A percentile compares a stretch with the other conserved stretches of the same genome.
Evolutionary conservation across 64 coral and sea anemone genomes (phyloP).

Genomic region (Actinia tenebrosa): DNA sequence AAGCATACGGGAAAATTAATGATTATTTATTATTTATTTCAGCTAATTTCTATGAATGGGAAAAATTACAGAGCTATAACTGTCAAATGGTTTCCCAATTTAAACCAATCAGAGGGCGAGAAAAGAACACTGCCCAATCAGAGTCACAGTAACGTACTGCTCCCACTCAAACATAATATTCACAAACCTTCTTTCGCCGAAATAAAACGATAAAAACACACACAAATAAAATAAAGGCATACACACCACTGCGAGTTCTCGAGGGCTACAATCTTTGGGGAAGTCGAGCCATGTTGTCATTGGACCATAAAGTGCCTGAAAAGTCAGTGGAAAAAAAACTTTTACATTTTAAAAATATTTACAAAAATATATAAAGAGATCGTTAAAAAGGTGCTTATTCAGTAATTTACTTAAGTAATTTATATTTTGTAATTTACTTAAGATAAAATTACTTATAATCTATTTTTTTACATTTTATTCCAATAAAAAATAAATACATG

Average conservation of each 20-base stretch:
- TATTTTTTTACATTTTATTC: too few relatives aligned
- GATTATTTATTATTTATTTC: neutral
- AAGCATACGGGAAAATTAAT: too few relatives aligned
- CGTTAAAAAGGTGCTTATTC: too few relatives aligned
- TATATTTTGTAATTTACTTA: too few relatives aligned
- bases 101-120: neutral
- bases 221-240: neutral
- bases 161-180: neutral
- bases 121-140: neutral
- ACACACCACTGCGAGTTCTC: conserved; percentile 94
- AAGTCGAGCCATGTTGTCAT: conserved; percentile 98
- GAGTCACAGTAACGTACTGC: neutral
- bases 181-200: neutral
- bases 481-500: too few relatives aligned
- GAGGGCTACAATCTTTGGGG: conserved; percentile 82
- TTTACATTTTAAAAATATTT: too few relatives aligned
- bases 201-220: neutral
- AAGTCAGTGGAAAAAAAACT: neutral
- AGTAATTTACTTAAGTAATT: too few relatives aligned
- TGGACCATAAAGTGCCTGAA: conserved; percentile 84
- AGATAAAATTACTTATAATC: too few relatives aligned
- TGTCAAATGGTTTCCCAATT: neutral
- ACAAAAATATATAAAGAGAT: too few relatives aligned
- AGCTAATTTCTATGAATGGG: neutral
- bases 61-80: neutral